phyloP scores from a whole-genome alignment of 2,797 vertebrate species.

The Tolypeutes matacus region DNA sequence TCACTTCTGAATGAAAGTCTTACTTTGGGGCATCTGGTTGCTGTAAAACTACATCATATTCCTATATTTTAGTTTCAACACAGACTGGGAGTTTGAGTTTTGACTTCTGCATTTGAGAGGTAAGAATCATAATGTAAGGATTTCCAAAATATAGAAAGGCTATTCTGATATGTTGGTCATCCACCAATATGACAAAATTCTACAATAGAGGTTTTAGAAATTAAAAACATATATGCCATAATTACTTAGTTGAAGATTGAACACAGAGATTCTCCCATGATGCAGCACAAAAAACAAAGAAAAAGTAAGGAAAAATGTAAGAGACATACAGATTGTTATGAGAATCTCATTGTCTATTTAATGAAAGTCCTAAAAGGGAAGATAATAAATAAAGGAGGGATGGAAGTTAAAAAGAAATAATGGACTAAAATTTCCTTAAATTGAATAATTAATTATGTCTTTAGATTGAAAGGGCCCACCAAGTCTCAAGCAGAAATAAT shows the following conservation, averaged over 20 bases:
- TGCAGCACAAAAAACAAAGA: neutral
- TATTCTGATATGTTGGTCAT: neutral
- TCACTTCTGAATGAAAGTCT: conserved; percentile 65
- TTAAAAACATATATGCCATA: conserved; percentile 56
- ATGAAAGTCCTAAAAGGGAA: neutral
- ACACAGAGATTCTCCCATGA: conserved; percentile 31
- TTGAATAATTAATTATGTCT: conserved; percentile 28
- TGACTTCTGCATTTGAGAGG: conserved; percentile 45
- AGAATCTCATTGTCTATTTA: conserved; percentile 37
- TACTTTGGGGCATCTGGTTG: conserved; percentile 16
- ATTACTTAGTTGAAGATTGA: conserved; percentile 31
- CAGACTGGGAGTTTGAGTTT: conserved; percentile 47
- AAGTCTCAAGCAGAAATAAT: conserved; percentile 48
- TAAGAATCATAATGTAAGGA: conserved; percentile 39
- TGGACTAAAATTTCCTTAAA: conserved; percentile 37
- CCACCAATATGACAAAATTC: conserved; percentile 56
- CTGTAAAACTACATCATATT: conserved; percentile 52
- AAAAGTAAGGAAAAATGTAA: conserved; percentile 4
- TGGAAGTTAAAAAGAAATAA: conserved; percentile 33
- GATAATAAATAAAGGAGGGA: neutral
- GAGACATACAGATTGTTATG: neutral
- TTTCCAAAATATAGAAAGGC: conserved; percentile 35
- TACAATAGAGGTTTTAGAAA: conserved; percentile 48
- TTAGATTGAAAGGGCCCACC: conserved; percentile 27
- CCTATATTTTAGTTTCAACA: conserved; percentile 48